These are phyloP conservation scores for Oreortyx pictus DNA, from an alignment of 2,797 vertebrate species.

Conservation along the genomic window DNA sequence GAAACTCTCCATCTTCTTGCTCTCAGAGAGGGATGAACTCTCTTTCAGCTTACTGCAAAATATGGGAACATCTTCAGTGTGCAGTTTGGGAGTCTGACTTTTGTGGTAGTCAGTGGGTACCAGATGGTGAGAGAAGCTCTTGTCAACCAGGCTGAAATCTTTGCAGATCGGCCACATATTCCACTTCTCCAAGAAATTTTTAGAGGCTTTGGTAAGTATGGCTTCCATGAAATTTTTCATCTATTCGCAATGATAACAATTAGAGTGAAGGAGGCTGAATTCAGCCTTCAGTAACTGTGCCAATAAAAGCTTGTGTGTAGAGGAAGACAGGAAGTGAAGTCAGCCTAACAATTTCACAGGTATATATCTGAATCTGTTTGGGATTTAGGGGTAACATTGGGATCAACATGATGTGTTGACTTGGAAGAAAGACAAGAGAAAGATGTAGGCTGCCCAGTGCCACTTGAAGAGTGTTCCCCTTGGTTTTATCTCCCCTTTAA, in stretches of 20 bases:
- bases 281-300: neutral
- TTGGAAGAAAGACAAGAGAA: neutral
- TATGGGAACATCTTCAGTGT: constrained; percentile 88
- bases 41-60: constrained; percentile 81
- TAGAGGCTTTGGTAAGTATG: constrained; percentile 81
- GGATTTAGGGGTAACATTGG: neutral
- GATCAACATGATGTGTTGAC: neutral
- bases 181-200: constrained; percentile 80
- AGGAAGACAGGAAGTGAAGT: neutral
- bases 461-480: neutral
- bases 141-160: constrained; percentile 84
- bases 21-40: neutral
- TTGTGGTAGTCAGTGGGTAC: constrained; percentile 85
- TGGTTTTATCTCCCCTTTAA: constrained; percentile 9
- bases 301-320: neutral
- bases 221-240: neutral
- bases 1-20: neutral
- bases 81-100: constrained; percentile 79
- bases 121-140: constrained; percentile 88
- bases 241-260: neutral
- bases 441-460: neutral
- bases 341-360: neutral
- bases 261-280: neutral
- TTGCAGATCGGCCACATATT: constrained; percentile 81
- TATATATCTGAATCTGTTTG: neutral